phyloP scores from a whole-genome alignment of 1,140 invertebrate species.

The Antheraea pernyi region DNA sequence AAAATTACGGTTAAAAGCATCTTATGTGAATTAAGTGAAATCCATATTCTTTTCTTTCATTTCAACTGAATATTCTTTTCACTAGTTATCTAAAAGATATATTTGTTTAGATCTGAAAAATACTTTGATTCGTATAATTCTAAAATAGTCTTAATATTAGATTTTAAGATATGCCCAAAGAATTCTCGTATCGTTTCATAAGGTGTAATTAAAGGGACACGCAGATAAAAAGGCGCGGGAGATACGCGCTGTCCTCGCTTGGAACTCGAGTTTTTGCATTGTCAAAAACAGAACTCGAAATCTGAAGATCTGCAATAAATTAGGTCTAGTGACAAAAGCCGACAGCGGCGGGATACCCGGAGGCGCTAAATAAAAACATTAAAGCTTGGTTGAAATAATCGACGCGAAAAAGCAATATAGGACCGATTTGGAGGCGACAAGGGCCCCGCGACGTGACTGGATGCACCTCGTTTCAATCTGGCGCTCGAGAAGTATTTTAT shows the following conservation, averaged over 20 bases:
- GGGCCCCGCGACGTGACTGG: constrained; percentile 34
- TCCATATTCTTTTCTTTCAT: too few relatives aligned
- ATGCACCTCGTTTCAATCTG: constrained; percentile 28
- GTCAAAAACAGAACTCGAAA: constrained; percentile 59
- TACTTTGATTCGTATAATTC: not conserved
- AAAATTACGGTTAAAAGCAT: too few relatives aligned
- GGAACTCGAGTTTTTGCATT: constrained; percentile 54
- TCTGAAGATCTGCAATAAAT: constrained; percentile 65
- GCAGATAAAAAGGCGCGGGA: constrained; percentile 58
- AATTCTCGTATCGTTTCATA: not conserved
- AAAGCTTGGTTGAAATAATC: constrained; percentile 70
- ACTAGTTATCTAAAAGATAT: too few relatives aligned
- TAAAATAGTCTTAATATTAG: constrained; percentile 2
- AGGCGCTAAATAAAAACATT: constrained; percentile 76
- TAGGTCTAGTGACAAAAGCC: constrained; percentile 60
- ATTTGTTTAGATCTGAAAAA: too few relatives aligned
- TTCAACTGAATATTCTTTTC: too few relatives aligned
- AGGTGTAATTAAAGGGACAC: constrained; percentile 66
- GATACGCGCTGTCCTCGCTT: constrained; percentile 44
- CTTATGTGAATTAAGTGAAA: too few relatives aligned
- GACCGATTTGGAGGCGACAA: constrained; percentile 62
- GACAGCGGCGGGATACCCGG: constrained; percentile 65
- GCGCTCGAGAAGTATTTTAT: constrained; percentile 25
- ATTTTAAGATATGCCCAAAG: not conserved
- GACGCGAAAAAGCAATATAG: constrained; percentile 62